Conservation (phyloP, 2,113 vertebrate species). For the Ibidorhyncha struthersii region DNA sequence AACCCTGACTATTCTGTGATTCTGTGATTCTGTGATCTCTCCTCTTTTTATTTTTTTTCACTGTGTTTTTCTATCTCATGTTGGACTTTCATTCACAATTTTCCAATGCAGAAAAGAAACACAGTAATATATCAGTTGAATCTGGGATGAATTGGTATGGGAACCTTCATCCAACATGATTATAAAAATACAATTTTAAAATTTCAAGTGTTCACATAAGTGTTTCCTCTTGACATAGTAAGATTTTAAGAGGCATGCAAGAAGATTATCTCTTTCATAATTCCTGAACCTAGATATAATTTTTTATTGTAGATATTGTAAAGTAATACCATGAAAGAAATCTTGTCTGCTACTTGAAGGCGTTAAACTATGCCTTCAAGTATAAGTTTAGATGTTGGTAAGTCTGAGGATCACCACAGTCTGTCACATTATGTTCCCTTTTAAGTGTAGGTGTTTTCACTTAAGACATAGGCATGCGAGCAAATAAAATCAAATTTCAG, state of each 20-base stretch:
- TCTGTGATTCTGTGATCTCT: too few species aligned
- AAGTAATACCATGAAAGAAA: background rate
- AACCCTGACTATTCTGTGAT: too few species aligned
- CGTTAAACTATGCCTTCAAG: background rate
- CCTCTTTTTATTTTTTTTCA: background rate
- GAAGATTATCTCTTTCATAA: background rate
- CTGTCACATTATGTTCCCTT: background rate
- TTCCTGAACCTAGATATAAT: background rate
- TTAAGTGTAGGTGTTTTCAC: background rate
- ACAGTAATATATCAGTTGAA: background rate
- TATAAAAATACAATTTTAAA: background rate
- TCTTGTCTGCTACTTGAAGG: background rate
- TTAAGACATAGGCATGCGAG: background rate
- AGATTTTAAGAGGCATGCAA: background rate
- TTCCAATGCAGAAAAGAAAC: background rate
- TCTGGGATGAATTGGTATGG: background rate
- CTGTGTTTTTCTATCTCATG: background rate
- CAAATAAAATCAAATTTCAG: background rate
- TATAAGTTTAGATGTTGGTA: background rate
- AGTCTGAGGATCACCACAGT: background rate
- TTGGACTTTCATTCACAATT: background rate
- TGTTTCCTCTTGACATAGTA: background rate
- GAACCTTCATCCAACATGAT: background rate
- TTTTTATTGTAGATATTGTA: background rate
- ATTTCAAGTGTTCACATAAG: background rate